Percentiles rank a stretch among this genome's conserved stretches.
These are phyloP conservation scores for Apis florea DNA, from an alignment of 1,140 invertebrate genomes.

Conservation along the genomic window DNA sequence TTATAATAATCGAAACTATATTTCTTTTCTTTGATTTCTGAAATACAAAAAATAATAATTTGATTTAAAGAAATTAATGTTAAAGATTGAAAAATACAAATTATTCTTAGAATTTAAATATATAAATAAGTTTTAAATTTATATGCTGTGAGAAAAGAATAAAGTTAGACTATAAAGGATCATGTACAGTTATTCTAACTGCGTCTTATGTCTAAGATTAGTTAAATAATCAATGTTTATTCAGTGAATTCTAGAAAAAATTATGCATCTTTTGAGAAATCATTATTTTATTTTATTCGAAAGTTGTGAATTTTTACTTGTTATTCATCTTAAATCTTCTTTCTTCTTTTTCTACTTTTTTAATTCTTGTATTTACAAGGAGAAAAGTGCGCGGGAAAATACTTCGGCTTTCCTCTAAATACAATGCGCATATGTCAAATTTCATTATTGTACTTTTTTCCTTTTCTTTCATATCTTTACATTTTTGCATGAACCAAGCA, in stretches of 20 bases:
- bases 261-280: not conserved
- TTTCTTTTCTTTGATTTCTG: not conserved
- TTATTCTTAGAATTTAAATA: not conserved
- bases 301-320: slow-evolving; percentile 5
- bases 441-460: slow-evolving; percentile 33
- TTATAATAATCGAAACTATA: not conserved
- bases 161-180: not conserved
- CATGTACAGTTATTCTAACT: not conserved
- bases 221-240: not conserved
- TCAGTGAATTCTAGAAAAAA: slow-evolving; percentile 19
- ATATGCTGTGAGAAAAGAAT: too few relatives aligned
- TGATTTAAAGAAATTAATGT: not conserved
- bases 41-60: not conserved
- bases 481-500: slow-evolving; percentile 53
- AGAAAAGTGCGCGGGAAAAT: not conserved
- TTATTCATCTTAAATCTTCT: slow-evolving; percentile 9
- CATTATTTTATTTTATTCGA: not conserved
- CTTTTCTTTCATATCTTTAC: not conserved
- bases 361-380: slow-evolving; percentile 22
- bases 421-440: not conserved
- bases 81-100: not conserved
- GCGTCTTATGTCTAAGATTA: slow-evolving; percentile 10
- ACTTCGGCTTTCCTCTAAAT: not conserved
- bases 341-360: not conserved
- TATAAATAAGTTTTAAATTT: not conserved